Evolutionary conservation across 2,888 invertebrate species (phyloP), one percentile per base, ranked within the genome.

Genomic region (Magallana nippona): DNA sequence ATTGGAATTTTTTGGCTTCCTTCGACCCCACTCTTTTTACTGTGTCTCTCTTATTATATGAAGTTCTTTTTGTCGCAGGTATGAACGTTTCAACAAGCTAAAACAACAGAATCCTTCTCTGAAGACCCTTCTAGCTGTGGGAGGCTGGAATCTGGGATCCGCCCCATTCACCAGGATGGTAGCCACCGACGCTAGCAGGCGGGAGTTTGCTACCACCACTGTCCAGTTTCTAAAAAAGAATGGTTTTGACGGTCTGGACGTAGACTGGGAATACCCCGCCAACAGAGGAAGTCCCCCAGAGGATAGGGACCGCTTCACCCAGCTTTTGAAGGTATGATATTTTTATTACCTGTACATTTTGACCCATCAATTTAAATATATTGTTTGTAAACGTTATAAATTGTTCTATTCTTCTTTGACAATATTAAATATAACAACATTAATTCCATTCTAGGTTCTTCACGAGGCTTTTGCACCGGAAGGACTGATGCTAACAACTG

Each of bases 121-220:
- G 57, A 98, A 98, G 92, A 96, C 97, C 0, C 95, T 97, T 10
- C 95, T 98, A 56, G 97, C 97, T 0, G 94, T 98, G 82, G 98
- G 98, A 17, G 98, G 98, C 1, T 98, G 98, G 98, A 98, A 98
- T 0, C 98, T 98, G 94, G 98, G 98, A 0, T 96, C 96, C 0
- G 96, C 96, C 55, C 96, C 91, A 15, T 93, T 93, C 87, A 90
- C 91, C 8, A 58, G 83, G 11, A 91, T 93, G 91, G 91, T 92
- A 22, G 84, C 89, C 10, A 86, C 91, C 0, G 84, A 79, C 13
- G 86, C 86, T 8, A 89, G 88, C 83, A 86, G 92, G 10, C 77
- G 79, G 27, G 89, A 90, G n/a, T 93, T 93, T 84, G 90, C 91
- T 22, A 84, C 78, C 15, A 87, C 88, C 10, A 78, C 89, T 13